Evolutionary conservation across 2,797 vertebrate genomes (phyloP), one percentile per base, ranked within the genome.

Genomic region (Centropyge bicolor): DNA sequence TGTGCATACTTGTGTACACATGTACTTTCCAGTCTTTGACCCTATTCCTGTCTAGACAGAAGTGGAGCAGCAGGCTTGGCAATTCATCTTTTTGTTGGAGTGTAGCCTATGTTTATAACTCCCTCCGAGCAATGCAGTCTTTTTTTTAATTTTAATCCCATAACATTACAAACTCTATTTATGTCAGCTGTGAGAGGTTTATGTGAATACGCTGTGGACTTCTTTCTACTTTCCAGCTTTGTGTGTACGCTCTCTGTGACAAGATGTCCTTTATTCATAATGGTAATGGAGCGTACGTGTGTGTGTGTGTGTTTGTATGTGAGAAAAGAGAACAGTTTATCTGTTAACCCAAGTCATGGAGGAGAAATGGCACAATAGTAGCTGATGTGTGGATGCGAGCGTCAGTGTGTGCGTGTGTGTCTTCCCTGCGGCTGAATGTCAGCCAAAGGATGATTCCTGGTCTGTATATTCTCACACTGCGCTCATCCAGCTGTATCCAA

Each of bases 401-500:
- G 14, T 75, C 51, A 45, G 46, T 61, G 43, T 74, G 45, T 78
- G 35, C 3, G 55, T 52, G n/a, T 31, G 52, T 78, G 60, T 31
- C 27, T 31, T 82, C 35, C 20, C 6, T 54, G 12, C 8, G 40
- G 5, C 35, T 70, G 49, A 69, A 27, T 51, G 54, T 56, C 20
- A 49, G 62, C 78, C 83, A 77, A 76, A 80, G 12, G 73, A 86
- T 61, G 68, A 85, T 86, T 85, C 80, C 57, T 0, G 3, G 48
- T 83, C 68, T 92, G 86, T 84, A 63, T 78, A 74, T 77, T 88
- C 85, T 85, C 66, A 69, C 45, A 57, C 2, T 38, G 41, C 9
- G 1, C 76, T 81, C 46, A 52, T 86, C 54, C 61, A 3, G 24
- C 81, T 22, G 91, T 89, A 79, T 83, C 89, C 74, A 88, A 73